These are phyloP conservation scores for Habropoda laboriosa DNA, from an alignment of 1,140 invertebrate species.

Conservation along the genomic window DNA sequence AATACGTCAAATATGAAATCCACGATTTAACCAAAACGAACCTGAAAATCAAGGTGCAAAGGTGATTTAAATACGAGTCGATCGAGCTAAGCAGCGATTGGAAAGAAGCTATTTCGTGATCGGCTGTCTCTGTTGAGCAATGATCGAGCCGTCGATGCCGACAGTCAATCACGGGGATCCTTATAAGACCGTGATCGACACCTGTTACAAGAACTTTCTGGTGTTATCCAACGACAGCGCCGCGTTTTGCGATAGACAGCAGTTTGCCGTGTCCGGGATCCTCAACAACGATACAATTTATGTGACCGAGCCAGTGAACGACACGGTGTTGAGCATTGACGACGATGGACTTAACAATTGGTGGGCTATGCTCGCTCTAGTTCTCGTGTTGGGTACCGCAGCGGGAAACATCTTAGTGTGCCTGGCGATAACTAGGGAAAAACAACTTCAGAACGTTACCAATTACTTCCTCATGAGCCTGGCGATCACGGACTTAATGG, in stretches of 20 bases:
- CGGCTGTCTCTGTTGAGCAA: conserved; percentile 38
- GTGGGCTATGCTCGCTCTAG: conserved; percentile 89
- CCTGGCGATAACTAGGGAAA: conserved; percentile 93
- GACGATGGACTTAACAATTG: conserved; percentile 83
- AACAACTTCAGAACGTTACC: conserved; percentile 95
- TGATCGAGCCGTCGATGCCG: conserved; percentile 50
- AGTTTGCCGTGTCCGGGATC: conserved; percentile 63
- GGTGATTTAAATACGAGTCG: neutral
- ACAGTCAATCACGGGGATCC: conserved; percentile 46
- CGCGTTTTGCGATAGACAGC: conserved; percentile 8
- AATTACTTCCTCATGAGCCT: conserved; percentile 98
- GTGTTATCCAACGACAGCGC: conserved; percentile 12
- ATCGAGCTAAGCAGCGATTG: neutral
- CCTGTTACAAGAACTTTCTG: conserved; percentile 20
- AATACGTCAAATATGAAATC: neutral
- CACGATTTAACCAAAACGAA: neutral
- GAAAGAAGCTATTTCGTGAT: neutral
- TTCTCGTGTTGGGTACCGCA: conserved; percentile 93
- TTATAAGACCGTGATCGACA: conserved; percentile 37
- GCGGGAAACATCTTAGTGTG: conserved; percentile 97
- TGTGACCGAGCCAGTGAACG: conserved; percentile 37
- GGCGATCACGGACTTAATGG: conserved; percentile 97
- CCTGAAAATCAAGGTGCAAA: too few relatives aligned
- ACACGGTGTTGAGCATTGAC: conserved; percentile 39
- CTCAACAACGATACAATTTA: conserved; percentile 71